Base-by-base conservation (phyloP, 2,797 vertebrate species). In the Neostethus bicornis region DNA sequence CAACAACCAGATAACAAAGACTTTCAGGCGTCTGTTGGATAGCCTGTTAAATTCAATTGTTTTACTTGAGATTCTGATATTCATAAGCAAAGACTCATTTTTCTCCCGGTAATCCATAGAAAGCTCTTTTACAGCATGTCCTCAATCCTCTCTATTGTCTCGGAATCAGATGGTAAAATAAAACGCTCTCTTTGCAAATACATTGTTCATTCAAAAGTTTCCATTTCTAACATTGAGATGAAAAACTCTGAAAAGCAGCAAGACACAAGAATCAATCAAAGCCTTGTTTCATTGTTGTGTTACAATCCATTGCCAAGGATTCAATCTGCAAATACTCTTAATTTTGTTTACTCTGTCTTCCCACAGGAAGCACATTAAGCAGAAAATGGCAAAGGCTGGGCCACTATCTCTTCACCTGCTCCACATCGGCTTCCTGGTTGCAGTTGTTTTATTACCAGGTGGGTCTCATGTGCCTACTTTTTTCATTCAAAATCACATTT, bases 361-460 rank as follows among this genome's bases (percentile, higher is more conserved):
- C 47, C 17, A 13, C 57, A 90, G 89, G 70, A 82, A 70, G 54
- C 38, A 65, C 50, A 66, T 14, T 25, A 35, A 61, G 45, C 49
- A 49, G 61, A 83, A 87, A 70, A 93, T 93, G 92, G 83, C 85
- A 4, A 67, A 34, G 13, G 43, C 34, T 45, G 66, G 83, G 64
- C 66, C 75, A 71, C 64, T 70, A 9, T 80, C 69, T 1, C 25
- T 71, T 21, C 85, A 73, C 25, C 44, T 87, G 66, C 62, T 90
- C 66, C 77, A 85, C 72, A 75, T 84, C 58, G 88, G 83, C 72
- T 34, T 90, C 57, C 77, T 92, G 69, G 70, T 93, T 9, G 80
- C 79, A 11, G 14, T 81, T 16, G 73, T 91, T 64, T 83, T 92
- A 59, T 73, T 93, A 72, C 83, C 91, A 88, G 90, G 92, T 93